Evolutionary conservation across 2,113 vertebrate species (phyloP).

Genomic region (Oryctolagus cuniculus): mOryCun1.1 NC_091440.1:123403001-123403500

Average conservation of each 20-base stretch:
- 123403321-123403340: background rate
- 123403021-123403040: background rate
- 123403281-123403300: background rate
- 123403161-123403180: background rate
- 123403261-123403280: background rate
- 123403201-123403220: background rate
- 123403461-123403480: too few relatives aligned
- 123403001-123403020: background rate
- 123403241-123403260: background rate
- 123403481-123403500: too few relatives aligned
- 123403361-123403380: background rate
- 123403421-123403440: too few relatives aligned
- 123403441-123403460: too few relatives aligned
- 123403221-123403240: background rate
- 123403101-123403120: constrained; percentile 7
- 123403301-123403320: background rate
- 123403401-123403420: too few relatives aligned
- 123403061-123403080: background rate
- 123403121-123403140: constrained; percentile 48
- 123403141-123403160: background rate
- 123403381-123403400: too few relatives aligned
- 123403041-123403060: constrained; percentile 34
- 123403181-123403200: background rate
- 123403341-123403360: background rate
- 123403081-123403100: background rate